Evolutionary conservation across 2,888 invertebrate species (phyloP), one percentile per base, ranked within the genome.

Genomic region (Philopedon plagiatum): DNA sequence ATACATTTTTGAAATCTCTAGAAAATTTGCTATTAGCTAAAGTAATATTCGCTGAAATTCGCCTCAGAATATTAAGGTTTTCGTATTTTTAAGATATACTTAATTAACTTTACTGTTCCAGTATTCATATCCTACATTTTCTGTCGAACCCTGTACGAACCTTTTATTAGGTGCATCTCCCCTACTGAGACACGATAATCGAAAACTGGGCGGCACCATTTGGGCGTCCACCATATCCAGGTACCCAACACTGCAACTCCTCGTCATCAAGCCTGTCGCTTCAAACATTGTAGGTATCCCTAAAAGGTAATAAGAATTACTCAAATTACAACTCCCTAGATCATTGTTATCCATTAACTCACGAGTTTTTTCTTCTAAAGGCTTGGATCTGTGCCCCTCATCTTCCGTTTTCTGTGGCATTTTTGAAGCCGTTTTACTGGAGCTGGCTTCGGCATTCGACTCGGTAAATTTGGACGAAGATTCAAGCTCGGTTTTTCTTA

Each of bases 241-340:
- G 51, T 94, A 95, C 0, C 96, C 95, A 1, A 95, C 95, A 84
- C 95, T 95, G 83, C 95, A 95, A 82, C 95, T 95, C 29, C 95
- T 88, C 0, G 94, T 92, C 86, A 75, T 75, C 0, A 92, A 90
- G 2, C 66, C 54, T 13, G 63, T 11, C 9, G 57, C n/a, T 5
- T 46, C 32, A 32, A 68, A 61, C 44, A 64, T 64, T 15, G 51
- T 5, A 3, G 56, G 41, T n/a, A 39, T 23, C 13, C 39, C 54
- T 62, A 49, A 29, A 61, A 61, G 1, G n/a, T 13, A 56, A 39
- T 9, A 19, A 19, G 5, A 5, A 19, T 34, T 29, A 15, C 29
- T 29, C n/a, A 3, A 5, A 21, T 9, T 54, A 4, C 11, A 46
- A 9, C 2, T 15, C 4, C 4, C 9, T 46, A 3, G 26, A 19